Conservation (phyloP, 2,888 invertebrate genomes). For the Lepidochrysops patricia region DNA sequence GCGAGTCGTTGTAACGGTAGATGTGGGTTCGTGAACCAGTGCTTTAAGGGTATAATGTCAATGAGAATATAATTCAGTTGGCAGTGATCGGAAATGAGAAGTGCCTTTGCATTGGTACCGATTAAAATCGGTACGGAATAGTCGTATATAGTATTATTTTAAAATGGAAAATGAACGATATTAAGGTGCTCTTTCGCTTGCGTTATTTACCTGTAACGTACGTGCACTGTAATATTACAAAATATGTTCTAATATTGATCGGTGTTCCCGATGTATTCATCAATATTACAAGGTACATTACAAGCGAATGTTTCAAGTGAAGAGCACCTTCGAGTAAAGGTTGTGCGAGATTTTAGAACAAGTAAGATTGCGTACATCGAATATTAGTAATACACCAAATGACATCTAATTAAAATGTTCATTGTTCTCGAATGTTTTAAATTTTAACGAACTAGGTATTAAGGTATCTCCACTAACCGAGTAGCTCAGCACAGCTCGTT, state of each 20-base stretch:
- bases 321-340: neutral
- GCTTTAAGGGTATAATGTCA: conserved; percentile 33
- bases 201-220: neutral
- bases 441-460: conserved; percentile 12
- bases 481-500: conserved; percentile 30
- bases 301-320: neutral
- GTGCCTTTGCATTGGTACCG: conserved; percentile 47
- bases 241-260: no score
- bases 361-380: conserved; percentile 2
- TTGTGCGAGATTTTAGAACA: no score
- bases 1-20: conserved; percentile 8
- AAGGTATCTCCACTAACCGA: conserved; percentile 26
- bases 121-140: conserved; percentile 33
- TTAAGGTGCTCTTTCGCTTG: neutral
- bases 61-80: conserved; percentile 31
- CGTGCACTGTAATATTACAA: neutral
- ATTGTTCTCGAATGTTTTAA: conserved; percentile 19
- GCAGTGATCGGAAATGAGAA: conserved; percentile 33
- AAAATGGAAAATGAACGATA: conserved; percentile 25
- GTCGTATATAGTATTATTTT: conserved; percentile 51
- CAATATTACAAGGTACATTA: no score
- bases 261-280: no score
- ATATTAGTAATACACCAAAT: conserved; percentile 9
- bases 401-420: conserved; percentile 5
- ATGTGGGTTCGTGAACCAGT: conserved; percentile 25